A percentile compares a stretch with the other conserved stretches of the same genome.
Evolutionary conservation across 2,113 vertebrate species (phyloP).

Genomic region (Spheniscus mendiculus): DNA sequence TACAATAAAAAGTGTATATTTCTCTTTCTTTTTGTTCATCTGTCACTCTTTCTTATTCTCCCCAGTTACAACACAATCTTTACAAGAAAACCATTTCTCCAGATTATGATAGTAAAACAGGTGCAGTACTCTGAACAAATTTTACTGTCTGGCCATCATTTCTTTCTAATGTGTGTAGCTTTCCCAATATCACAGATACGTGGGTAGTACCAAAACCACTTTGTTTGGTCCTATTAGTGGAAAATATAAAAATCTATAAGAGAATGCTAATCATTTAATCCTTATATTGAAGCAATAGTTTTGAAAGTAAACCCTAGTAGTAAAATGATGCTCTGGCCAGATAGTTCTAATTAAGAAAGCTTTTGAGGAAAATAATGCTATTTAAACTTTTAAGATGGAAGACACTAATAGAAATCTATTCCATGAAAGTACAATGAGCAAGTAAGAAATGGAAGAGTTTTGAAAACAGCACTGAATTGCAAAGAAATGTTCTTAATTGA

Average conservation of each 20-base stretch:
- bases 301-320: background rate
- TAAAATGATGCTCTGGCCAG: background rate
- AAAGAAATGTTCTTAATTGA: background rate
- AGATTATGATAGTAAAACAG: background rate
- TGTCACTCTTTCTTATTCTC: background rate
- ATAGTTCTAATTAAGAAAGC: background rate
- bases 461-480: background rate
- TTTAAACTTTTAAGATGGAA: background rate
- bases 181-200: background rate
- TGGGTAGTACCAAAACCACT: background rate
- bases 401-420: background rate
- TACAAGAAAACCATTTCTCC: background rate
- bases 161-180: background rate
- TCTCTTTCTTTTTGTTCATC: background rate
- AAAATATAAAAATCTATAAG: background rate
- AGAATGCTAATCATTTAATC: background rate
- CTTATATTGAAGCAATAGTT: background rate
- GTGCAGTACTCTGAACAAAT: background rate
- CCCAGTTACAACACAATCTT: background rate
- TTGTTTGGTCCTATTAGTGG: background rate
- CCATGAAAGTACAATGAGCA: background rate
- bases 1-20: background rate
- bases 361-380: background rate
- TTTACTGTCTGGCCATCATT: background rate
- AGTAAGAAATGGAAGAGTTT: background rate